Percentiles rank a stretch among this genome's conserved stretches.
Evolutionary conservation across 2,888 invertebrate genomes (phyloP).

Genomic region (Entomobrya proxima): DNA sequence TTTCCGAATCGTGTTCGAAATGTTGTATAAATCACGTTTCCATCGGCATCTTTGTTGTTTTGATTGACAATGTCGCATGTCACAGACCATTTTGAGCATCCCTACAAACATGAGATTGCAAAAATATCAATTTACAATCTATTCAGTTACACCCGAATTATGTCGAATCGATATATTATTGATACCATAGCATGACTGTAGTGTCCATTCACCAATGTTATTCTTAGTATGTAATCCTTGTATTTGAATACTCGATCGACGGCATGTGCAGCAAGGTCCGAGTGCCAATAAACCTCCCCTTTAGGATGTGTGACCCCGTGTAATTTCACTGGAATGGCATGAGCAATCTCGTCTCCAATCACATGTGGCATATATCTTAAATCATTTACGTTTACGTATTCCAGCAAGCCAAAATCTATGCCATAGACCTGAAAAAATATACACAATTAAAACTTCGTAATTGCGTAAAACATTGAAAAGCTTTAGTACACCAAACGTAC

Average conservation of each 20-base stretch:
- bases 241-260: no score
- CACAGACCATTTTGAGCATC: not conserved
- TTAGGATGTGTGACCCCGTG: not conserved
- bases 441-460: not conserved
- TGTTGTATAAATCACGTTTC: no score
- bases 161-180: no score
- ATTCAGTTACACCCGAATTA: not conserved
- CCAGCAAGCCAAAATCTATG: slow-evolving; percentile 18
- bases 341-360: not conserved
- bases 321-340: not conserved
- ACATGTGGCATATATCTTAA: slow-evolving; percentile 19
- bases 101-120: slow-evolving; percentile 1
- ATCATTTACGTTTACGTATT: not conserved
- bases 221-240: not conserved
- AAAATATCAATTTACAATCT: not conserved
- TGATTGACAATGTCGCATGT: not conserved
- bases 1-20: no score
- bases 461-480: not conserved
- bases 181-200: no score
- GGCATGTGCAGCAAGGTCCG: not conserved
- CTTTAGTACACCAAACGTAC: not conserved
- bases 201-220: no score
- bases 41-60: not conserved
- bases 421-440: slow-evolving; percentile 31
- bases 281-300: not conserved